phyloP scores from a whole-genome alignment of 2,113 vertebrate genomes.

The Notarius lentiginosus region DNA sequence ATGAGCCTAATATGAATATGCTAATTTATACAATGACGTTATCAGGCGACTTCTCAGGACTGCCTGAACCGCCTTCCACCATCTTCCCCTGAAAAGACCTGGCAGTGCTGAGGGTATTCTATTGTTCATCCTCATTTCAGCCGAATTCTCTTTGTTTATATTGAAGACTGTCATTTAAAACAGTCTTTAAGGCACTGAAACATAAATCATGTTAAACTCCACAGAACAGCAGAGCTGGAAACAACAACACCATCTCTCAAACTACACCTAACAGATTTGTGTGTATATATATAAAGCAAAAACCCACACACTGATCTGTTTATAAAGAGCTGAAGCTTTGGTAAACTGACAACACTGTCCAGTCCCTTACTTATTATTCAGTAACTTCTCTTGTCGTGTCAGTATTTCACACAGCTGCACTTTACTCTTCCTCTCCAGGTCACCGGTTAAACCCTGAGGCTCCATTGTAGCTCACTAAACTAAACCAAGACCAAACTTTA shows the following conservation, averaged over 20 bases:
- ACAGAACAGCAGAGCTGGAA: not conserved
- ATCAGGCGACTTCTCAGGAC: not conserved
- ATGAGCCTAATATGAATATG: not conserved
- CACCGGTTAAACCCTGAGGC: constrained; percentile 67
- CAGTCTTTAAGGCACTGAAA: too few species aligned
- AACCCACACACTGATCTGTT: not conserved
- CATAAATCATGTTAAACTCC: too few species aligned
- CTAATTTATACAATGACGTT: not conserved
- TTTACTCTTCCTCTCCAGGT: constrained; percentile 69
- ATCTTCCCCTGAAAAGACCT: not conserved
- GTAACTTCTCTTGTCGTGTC: constrained; percentile 81
- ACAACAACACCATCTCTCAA: not conserved
- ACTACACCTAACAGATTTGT: not conserved
- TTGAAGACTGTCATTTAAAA: too few species aligned
- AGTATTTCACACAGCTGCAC: constrained; percentile 83
- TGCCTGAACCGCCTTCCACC: not conserved
- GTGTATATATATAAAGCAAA: not conserved
- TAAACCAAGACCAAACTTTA: too few species aligned
- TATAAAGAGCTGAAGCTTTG: not conserved
- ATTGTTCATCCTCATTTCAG: not conserved
- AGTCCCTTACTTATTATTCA: constrained; percentile 79
- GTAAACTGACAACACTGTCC: not conserved
- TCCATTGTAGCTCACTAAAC: constrained; percentile 41
- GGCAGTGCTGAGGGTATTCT: not conserved
- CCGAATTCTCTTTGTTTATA: not conserved